Evolutionary conservation across 2,888 invertebrate genomes (phyloP).

Genomic region (Andrena praecox): DNA sequence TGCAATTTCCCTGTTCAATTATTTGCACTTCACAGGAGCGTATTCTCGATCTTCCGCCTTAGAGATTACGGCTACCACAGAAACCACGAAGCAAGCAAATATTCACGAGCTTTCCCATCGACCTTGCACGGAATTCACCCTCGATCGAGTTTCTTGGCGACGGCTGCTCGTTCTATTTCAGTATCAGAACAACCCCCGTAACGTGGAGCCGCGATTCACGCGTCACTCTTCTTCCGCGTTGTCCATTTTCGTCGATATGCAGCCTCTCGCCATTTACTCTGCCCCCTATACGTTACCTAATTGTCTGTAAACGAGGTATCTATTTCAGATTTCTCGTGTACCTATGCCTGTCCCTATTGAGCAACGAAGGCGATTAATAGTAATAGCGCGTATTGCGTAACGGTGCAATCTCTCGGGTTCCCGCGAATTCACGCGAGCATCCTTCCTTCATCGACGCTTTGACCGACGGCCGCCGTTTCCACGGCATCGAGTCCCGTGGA

Average conservation of each 20-base stretch:
- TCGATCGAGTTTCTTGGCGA: slow-evolving; percentile 22
- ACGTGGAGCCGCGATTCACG: neutral
- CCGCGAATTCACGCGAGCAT: slow-evolving; percentile 11
- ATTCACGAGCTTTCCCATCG: slow-evolving; percentile 2
- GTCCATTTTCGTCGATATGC: slow-evolving; percentile 68
- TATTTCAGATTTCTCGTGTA: too few relatives aligned
- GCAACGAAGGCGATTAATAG: neutral
- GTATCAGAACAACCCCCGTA: slow-evolving; percentile 72
- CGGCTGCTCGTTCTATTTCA: slow-evolving; percentile 55
- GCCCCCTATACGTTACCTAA: too few relatives aligned
- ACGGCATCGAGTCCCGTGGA: slow-evolving; percentile 57
- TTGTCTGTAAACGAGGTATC: too few relatives aligned
- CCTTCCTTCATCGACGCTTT: neutral
- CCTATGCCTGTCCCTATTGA: too few relatives aligned
- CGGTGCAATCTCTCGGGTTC: slow-evolving; percentile 36
- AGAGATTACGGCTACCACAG: neutral
- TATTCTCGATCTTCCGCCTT: too few relatives aligned
- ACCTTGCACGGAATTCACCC: slow-evolving; percentile 45
- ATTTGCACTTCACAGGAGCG: too few relatives aligned
- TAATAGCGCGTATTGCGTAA: slow-evolving; percentile 49
- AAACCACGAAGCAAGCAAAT: neutral
- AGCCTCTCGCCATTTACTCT: too few relatives aligned
- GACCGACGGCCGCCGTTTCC: slow-evolving; percentile 48
- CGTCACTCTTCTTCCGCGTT: slow-evolving; percentile 55
- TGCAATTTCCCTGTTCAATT: too few relatives aligned